Evolutionary conservation across 2,888 invertebrate species (phyloP).

Genomic region (Caenorhabditis macrosperma): DNA sequence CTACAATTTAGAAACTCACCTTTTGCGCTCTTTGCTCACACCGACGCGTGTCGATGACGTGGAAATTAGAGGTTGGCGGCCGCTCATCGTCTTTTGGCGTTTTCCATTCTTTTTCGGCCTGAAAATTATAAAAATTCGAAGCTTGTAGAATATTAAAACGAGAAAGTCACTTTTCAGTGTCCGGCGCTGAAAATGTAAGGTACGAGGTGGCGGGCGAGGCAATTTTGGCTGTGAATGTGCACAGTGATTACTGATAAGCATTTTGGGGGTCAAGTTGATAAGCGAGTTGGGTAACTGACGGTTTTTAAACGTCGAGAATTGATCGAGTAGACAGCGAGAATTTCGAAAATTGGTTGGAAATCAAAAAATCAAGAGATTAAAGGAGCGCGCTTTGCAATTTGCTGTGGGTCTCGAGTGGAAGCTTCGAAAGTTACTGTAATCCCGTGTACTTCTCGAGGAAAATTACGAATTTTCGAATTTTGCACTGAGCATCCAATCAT

Average conservation of each 20-base stretch:
- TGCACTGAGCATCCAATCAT: neutral
- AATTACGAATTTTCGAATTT: neutral
- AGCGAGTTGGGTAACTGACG: neutral
- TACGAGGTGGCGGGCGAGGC: conserved; percentile 27
- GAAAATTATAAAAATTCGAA: neutral
- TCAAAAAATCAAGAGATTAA: neutral
- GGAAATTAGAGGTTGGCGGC: conserved; percentile 43
- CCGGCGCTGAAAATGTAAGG: conserved; percentile 33
- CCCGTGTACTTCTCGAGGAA: conserved; percentile 10
- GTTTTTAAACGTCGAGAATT: neutral
- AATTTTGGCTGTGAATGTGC: conserved; percentile 18
- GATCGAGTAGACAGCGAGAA: neutral
- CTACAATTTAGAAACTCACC: no score
- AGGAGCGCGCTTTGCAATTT: neutral
- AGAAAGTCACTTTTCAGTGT: conserved; percentile 23
- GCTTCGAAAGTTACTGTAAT: neutral
- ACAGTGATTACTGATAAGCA: conserved; percentile 24
- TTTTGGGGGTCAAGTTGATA: conserved; percentile 22
- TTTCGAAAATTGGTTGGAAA: neutral
- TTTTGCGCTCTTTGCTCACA: conserved; percentile 49
- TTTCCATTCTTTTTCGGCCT: conserved; percentile 40
- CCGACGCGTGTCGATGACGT: neutral
- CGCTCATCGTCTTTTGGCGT: conserved; percentile 41
- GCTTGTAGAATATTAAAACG: neutral
- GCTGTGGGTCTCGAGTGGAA: conserved; percentile 6